Evolutionary conservation across 2,113 vertebrate genomes (phyloP).

Genomic region (Tragelaphus strepsiceros): DNA sequence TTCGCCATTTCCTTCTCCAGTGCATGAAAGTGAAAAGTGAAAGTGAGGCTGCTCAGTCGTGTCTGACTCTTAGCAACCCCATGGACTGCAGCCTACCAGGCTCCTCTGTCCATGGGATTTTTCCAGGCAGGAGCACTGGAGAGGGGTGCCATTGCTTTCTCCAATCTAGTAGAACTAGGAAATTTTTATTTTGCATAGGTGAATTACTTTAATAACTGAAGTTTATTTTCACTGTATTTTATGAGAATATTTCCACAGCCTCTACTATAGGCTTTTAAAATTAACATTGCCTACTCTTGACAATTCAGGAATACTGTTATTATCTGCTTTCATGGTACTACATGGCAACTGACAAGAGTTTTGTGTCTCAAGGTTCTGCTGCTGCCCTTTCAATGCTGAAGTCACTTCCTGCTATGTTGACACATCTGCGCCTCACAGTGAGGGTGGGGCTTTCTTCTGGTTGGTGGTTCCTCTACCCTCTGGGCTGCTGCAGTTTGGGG

Average conservation of each 20-base stretch:
- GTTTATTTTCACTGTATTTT: not conserved
- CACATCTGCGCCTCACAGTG: not conserved
- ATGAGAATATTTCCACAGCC: not conserved
- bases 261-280: not conserved
- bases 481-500: not conserved
- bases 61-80: too few relatives aligned
- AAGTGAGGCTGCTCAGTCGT: too few relatives aligned
- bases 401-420: not conserved
- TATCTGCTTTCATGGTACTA: not conserved
- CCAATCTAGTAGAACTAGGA: not conserved
- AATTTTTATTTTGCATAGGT: not conserved
- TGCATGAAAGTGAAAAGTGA: too few relatives aligned
- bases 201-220: not conserved
- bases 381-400: fast-evolving
- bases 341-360: too few relatives aligned
- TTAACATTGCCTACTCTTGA: not conserved
- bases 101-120: too few relatives aligned
- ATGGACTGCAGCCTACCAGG: too few relatives aligned
- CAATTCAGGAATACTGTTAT: too few relatives aligned
- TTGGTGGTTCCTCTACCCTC: not conserved
- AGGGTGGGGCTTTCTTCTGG: not conserved
- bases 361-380: not conserved
- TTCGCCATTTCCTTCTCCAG: too few relatives aligned
- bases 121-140: too few relatives aligned
- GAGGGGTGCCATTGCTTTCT: too few relatives aligned